Percentiles rank a stretch among this genome's conserved stretches.
phyloP scores from a whole-genome alignment of 2,888 invertebrate species.

The Ectemnius lituratus region DNA sequence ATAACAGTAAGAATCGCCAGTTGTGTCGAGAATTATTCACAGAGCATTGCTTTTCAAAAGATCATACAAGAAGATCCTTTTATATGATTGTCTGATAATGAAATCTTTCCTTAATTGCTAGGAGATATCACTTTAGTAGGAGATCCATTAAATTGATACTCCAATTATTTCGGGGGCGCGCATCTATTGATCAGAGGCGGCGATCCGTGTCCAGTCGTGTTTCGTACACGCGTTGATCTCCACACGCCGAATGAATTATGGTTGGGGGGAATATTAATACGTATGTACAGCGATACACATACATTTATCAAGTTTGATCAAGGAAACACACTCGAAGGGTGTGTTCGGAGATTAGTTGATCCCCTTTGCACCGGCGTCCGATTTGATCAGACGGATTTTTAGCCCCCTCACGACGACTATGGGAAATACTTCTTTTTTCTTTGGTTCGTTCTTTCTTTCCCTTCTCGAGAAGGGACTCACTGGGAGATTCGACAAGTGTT shows the following conservation, averaged over 20 bases:
- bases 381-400: slow-evolving; percentile 50
- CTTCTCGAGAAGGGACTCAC: neutral
- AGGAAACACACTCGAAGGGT: slow-evolving; percentile 47
- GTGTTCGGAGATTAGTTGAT: slow-evolving; percentile 47
- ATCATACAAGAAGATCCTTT: too few species aligned
- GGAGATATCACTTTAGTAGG: too few species aligned
- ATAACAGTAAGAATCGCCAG: slow-evolving; percentile 18
- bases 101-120: neutral
- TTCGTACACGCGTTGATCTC: slow-evolving; percentile 49
- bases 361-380: slow-evolving; percentile 38
- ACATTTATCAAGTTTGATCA: slow-evolving; percentile 54
- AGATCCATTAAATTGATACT: too few species aligned
- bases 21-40: neutral
- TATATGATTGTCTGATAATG: neutral
- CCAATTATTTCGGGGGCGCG: neutral
- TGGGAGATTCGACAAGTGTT: slow-evolving; percentile 44
- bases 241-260: slow-evolving; percentile 47
- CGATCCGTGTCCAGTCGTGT: slow-evolving; percentile 48
- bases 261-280: slow-evolving; percentile 52
- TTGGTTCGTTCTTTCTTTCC: too few species aligned
- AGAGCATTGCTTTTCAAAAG: neutral
- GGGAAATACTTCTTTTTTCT: slow-evolving; percentile 3
- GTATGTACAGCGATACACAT: slow-evolving; percentile 52
- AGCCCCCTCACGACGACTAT: slow-evolving; percentile 15
- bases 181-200: slow-evolving; percentile 47